Evolutionary conservation across 1,140 invertebrate species (phyloP).

Genomic region (Druon quercuslanigerum): DNA sequence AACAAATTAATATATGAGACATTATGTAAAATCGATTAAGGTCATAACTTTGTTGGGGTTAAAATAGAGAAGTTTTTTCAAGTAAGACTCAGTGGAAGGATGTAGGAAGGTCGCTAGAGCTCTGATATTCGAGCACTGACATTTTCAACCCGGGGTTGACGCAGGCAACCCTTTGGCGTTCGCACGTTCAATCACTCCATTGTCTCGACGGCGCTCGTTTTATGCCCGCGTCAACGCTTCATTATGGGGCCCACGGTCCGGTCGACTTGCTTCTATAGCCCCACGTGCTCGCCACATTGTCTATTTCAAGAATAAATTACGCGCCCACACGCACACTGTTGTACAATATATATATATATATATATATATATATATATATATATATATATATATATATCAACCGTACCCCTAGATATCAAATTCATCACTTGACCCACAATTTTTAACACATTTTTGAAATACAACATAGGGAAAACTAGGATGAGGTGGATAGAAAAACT

Average conservation of each 20-base stretch:
- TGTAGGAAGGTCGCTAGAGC: conserved; percentile 49
- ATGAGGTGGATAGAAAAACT: too few species aligned
- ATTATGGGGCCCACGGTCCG: conserved; percentile 68
- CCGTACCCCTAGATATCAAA: neutral
- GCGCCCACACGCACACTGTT: conserved; percentile 62
- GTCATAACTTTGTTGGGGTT: neutral
- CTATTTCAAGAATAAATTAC: conserved; percentile 73
- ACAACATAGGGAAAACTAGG: too few species aligned
- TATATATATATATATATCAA: neutral
- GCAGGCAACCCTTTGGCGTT: conserved; percentile 70
- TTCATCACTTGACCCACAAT: neutral
- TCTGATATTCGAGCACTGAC: conserved; percentile 70
- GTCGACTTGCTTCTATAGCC: conserved; percentile 68
- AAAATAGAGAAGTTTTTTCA: conserved; percentile 32
- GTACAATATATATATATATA: neutral
- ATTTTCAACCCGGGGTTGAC: conserved; percentile 72
- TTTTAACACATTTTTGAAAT: neutral
- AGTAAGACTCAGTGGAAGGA: conserved; percentile 26
- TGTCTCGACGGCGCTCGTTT: conserved; percentile 71
- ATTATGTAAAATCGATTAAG: neutral
- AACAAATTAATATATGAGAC: neutral
- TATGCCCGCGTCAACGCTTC: conserved; percentile 73
- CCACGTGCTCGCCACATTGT: conserved; percentile 70
- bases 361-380: too few species aligned
- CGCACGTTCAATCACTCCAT: conserved; percentile 71